Evolutionary conservation across 2,797 vertebrate genomes (phyloP).

Genomic region (Percopsis omiscomaycus): DNA sequence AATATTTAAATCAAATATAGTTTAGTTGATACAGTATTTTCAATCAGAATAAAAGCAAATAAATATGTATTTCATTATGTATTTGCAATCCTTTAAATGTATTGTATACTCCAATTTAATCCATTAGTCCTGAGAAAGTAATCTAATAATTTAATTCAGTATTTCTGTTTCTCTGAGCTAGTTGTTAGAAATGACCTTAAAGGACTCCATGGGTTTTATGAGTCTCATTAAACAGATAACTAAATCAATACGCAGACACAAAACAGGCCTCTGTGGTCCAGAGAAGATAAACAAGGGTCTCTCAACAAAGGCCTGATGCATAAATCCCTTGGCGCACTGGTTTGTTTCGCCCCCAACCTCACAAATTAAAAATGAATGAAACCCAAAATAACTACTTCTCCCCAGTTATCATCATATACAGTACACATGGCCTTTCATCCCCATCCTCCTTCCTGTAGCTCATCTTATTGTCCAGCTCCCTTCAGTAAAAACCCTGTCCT

Average conservation of each 20-base stretch:
- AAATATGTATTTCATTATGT: no score
- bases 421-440: neutral
- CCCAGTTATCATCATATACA: no score
- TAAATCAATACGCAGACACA: neutral
- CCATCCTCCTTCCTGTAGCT: neutral
- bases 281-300: neutral
- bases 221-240: constrained; percentile 2
- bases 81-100: no score
- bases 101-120: no score
- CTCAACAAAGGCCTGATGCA: neutral
- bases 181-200: neutral
- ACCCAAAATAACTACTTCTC: constrained; percentile 7
- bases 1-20: no score
- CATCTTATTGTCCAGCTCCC: neutral
- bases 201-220: neutral
- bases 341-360: neutral
- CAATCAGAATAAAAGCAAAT: neutral
- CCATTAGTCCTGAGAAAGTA: neutral
- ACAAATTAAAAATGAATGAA: constrained; percentile 16
- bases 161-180: neutral
- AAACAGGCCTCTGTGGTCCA: neutral
- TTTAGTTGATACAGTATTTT: neutral
- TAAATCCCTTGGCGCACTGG: neutral
- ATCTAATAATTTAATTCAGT: neutral
- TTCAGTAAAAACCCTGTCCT: neutral